phyloP scores from a whole-genome alignment of 2,113 vertebrate species.

The Callionymus lyra region DNA sequence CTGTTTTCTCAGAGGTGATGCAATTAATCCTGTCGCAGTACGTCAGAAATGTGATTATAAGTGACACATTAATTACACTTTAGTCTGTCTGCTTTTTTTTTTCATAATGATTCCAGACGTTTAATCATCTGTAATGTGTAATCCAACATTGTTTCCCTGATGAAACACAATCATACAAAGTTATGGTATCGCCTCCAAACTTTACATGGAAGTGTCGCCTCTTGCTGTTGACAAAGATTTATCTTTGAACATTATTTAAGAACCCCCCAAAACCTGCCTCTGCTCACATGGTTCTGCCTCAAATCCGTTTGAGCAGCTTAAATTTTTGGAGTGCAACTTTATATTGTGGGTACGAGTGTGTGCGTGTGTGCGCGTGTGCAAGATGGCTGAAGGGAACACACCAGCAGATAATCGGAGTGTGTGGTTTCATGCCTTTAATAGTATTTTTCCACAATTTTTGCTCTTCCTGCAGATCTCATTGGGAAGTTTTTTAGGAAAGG shows the following conservation, averaged over 20 bases:
- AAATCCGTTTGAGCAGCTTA: constrained; percentile 58
- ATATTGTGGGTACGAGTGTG: constrained; percentile 9
- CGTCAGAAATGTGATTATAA: too few species aligned
- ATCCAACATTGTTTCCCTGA: too few species aligned
- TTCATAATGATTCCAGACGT: too few species aligned
- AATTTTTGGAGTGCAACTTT: constrained; percentile 43
- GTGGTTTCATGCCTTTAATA: constrained; percentile 1
- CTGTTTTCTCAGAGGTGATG: constrained; percentile 14
- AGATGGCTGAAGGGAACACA: too few species aligned
- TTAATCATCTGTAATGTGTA: too few species aligned
- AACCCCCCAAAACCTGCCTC: constrained; percentile 28
- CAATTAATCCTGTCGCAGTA: constrained; percentile 1
- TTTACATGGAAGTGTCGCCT: not conserved
- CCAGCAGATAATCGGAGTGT: not conserved
- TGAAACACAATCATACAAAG: not conserved
- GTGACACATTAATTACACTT: too few species aligned
- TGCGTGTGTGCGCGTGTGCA: constrained; percentile 12
- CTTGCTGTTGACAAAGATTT: not conserved
- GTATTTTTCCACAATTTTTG: constrained; percentile 11
- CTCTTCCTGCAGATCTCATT: constrained; percentile 20
- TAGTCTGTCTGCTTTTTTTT: too few species aligned
- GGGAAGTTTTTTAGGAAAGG: constrained; percentile 39
- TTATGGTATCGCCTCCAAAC: not conserved
- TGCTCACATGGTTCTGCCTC: constrained; percentile 42
- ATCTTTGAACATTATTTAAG: not conserved